Evolutionary conservation across 2,113 vertebrate species (phyloP), one percentile per base, ranked within the genome.

Genomic region (Ceyx margarethae): DNA sequence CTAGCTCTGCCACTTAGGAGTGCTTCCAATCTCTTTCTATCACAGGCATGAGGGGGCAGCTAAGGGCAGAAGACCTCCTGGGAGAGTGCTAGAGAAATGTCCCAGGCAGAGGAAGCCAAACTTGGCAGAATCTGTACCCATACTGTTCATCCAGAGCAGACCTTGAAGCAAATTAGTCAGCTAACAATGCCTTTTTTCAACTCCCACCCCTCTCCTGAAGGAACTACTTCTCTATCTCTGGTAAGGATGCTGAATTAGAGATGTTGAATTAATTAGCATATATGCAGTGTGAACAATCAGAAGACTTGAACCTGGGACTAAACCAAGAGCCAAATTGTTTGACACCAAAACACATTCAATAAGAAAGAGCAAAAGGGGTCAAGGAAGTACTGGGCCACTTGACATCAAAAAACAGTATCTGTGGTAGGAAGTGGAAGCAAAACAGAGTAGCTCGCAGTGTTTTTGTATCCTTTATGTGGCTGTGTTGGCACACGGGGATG

Each of bases 381-480:
- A 51, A 90, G 83, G 67, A 93, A 94, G 89, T 77, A 58, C 60
- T 0, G 4, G 46, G 51, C 78, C 71, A 93, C 83, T 94, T 89
- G 78, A 95, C 84, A 76, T 58, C 75, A 35, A 42, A 79, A 95
- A 95, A 37, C 58, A 90, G 74, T 54, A 75, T 90, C 86, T 79
- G 90, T 16, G 31, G 92, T 92, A 94, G 94, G 84, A 91, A 96
- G 89, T 29, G 54, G 89, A 73, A 92, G 77, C 86, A 45, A 78
- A 90, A 87, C 64, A 81, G 74, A 85, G 90, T 6, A 69, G 78
- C 74, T 90, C 43, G 72, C 82, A 87, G 75, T 56, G 86, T 72
- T 95, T 95, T 93, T 94, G 45, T 90, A 65, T 62, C 83, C 92
- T 94, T 95, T 95, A 57, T 93, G 81, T 4, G 74, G 85, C 77